Conservation (phyloP, 2,888 invertebrate genomes). For the Deroplatys truncata region DNA sequence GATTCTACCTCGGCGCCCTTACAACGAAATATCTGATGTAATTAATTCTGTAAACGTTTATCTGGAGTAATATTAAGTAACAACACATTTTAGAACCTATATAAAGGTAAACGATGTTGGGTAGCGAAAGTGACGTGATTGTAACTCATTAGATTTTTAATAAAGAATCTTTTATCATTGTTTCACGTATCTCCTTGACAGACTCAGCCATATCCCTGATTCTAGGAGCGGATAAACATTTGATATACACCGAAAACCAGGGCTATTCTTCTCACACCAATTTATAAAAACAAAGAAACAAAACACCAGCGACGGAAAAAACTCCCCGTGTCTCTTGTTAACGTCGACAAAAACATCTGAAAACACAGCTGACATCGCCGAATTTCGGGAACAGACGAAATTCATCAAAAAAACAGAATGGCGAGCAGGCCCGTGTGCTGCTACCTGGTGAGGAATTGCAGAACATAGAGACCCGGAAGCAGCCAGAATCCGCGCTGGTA, state of each 20-base stretch:
- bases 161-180: not conserved
- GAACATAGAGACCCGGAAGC: not conserved
- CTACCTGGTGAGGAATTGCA: not conserved
- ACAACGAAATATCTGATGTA: no score
- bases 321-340: no score
- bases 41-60: no score
- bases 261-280: not conserved
- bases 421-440: not conserved
- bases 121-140: no score
- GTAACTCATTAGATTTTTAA: not conserved
- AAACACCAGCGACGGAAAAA: not conserved
- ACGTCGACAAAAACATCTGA: not conserved
- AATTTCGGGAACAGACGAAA: not conserved
- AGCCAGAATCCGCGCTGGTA: not conserved
- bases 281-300: not conserved
- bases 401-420: not conserved
- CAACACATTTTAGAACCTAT: no score
- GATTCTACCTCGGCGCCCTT: no score
- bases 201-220: not conserved
- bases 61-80: no score
- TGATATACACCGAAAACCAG: not conserved
- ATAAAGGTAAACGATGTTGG: no score
- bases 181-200: not conserved
- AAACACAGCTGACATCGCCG: not conserved
- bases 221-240: not conserved